These are phyloP conservation scores for Eulemur rubriventer DNA, from an alignment of 2,797 vertebrate genomes.

Conservation along the genomic window DNA sequence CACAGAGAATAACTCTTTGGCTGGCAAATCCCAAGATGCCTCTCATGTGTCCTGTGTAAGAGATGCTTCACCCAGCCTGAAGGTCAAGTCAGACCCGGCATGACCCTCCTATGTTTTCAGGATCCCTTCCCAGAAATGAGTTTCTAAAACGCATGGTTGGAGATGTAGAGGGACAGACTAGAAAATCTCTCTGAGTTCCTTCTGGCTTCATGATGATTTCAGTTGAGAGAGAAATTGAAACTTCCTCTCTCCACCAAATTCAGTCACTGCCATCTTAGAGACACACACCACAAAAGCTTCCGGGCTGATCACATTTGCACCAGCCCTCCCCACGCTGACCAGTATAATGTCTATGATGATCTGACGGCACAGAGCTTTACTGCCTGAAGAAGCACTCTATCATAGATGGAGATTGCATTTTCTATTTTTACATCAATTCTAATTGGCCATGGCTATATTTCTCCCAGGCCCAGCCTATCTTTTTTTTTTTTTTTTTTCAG, in stretches of 20 bases:
- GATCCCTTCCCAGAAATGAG: constrained; percentile 19
- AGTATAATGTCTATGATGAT: background rate
- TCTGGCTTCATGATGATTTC: constrained; percentile 52
- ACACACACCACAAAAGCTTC: background rate
- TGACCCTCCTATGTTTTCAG: background rate
- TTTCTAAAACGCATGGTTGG: constrained; percentile 41
- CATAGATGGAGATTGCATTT: constrained; percentile 4
- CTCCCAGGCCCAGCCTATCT: background rate
- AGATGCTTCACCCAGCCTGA: constrained; percentile 31
- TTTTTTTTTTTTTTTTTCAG: background rate
- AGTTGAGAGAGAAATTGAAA: constrained; percentile 48
- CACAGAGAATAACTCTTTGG: constrained; percentile 18
- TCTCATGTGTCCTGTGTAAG: background rate
- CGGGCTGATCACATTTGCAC: constrained; percentile 1
- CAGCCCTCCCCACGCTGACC: background rate
- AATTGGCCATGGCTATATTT: constrained; percentile 26
- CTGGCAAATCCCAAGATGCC: background rate
- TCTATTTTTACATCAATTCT: constrained; percentile 52
- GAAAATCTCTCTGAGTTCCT: constrained; percentile 28
- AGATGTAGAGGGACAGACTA: constrained; percentile 16
- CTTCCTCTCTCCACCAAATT: constrained; percentile 18
- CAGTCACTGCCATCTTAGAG: constrained; percentile 39
- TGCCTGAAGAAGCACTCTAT: background rate
- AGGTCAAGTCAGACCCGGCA: constrained; percentile 43
- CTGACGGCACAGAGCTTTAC: constrained; percentile 4